These are phyloP conservation scores for Scrobipalpa costella DNA, from an alignment of 2,888 invertebrate genomes.

Conservation along the genomic window DNA sequence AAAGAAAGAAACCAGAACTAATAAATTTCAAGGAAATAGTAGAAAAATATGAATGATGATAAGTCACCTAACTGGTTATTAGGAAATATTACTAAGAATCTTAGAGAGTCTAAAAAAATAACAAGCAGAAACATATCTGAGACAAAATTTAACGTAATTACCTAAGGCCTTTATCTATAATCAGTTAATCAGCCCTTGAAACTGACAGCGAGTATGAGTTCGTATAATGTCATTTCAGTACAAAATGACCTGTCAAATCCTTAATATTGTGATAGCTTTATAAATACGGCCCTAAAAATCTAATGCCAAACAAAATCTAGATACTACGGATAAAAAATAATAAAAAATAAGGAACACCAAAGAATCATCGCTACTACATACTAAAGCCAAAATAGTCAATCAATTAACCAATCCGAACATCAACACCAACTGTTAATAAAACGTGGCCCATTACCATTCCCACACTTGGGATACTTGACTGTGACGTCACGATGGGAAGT, in stretches of 20 bases:
- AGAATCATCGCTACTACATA: constrained; percentile 8
- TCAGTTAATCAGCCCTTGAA: no score
- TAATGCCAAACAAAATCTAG: no score
- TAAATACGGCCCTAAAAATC: no score
- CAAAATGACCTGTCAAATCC: no score
- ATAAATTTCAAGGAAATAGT: constrained; percentile 15
- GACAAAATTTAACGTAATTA: no score
- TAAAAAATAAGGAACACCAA: neutral
- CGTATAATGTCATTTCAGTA: no score
- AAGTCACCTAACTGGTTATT: neutral
- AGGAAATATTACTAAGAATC: neutral
- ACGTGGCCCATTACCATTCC: constrained; percentile 50
- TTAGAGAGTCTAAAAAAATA: no score
- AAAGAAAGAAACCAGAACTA: constrained; percentile 14
- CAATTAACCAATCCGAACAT: constrained; percentile 49
- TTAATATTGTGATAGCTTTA: no score
- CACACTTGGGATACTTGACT: constrained; percentile 53
- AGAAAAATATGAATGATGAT: neutral
- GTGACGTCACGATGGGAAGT: constrained; percentile 35
- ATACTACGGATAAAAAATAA: no score
- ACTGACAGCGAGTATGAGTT: no score
- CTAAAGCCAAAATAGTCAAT: constrained; percentile 29
- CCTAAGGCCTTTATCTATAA: no score
- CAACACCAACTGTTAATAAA: constrained; percentile 55
- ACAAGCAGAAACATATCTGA: no score